A percentile compares a stretch with the other conserved stretches of the same genome.
Evolutionary conservation across 2,888 invertebrate species (phyloP).

Genomic region (Coremacera marginata): DNA sequence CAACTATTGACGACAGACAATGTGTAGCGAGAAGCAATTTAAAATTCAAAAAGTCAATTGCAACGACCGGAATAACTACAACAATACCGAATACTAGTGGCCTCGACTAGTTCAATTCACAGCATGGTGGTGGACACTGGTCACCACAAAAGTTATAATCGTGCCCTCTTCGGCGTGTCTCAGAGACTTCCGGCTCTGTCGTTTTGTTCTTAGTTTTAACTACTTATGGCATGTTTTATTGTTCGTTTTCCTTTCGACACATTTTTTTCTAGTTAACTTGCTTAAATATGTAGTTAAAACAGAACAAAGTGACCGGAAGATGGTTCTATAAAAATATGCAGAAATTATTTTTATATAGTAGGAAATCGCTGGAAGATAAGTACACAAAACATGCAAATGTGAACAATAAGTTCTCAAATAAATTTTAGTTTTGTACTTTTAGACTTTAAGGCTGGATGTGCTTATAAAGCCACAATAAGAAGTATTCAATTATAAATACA

Average conservation of each 20-base stretch:
- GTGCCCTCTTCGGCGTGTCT: slow-evolving; percentile 23
- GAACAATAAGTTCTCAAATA: too few relatives aligned
- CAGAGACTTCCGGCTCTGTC: slow-evolving; percentile 26
- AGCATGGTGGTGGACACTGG: neutral
- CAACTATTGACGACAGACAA: neutral
- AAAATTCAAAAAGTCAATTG: slow-evolving; percentile 29
- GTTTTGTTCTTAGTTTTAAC: neutral
- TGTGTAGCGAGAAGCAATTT: neutral
- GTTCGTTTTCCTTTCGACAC: neutral
- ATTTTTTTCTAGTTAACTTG: neutral
- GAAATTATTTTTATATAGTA: too few relatives aligned
- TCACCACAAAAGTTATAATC: slow-evolving; percentile 21
- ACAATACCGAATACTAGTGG: neutral
- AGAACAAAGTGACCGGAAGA: slow-evolving; percentile 13
- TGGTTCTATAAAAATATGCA: neutral
- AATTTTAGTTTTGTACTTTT: too few relatives aligned
- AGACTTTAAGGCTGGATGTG: too few relatives aligned
- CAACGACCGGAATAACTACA: neutral
- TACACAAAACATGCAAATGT: too few relatives aligned
- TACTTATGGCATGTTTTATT: neutral
- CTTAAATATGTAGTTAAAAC: neutral
- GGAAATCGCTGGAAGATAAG: too few relatives aligned
- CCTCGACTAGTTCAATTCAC: slow-evolving; percentile 1
- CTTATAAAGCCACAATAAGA: too few relatives aligned
- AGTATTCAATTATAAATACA: too few relatives aligned